A percentile compares a stretch with the other conserved stretches of the same genome.
Conservation (phyloP, 1,140 invertebrate species). For the Gryllus bimaculatus region DNA sequence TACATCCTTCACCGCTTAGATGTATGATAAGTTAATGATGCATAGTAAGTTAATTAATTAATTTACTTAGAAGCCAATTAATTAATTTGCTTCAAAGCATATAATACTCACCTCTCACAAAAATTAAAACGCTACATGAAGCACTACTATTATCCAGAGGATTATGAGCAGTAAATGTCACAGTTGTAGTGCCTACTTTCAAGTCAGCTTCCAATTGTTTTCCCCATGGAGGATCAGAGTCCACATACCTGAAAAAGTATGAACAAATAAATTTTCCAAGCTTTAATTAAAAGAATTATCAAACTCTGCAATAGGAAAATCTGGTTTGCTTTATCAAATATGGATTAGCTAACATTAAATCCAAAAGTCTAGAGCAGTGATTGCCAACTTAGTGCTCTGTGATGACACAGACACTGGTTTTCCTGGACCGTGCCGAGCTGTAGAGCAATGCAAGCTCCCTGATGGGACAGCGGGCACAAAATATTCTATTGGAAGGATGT, state of each 20-base stretch:
- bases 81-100: background rate
- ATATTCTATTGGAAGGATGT: too few species aligned
- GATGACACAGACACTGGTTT: too few species aligned
- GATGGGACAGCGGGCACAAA: too few species aligned
- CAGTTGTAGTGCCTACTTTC: slow-evolving; percentile 43
- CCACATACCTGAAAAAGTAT: slow-evolving; percentile 41
- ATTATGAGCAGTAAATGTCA: slow-evolving; percentile 51
- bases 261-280: background rate
- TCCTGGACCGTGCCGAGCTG: too few species aligned
- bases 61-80: background rate
- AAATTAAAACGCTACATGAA: slow-evolving; percentile 50
- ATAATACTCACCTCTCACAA: slow-evolving; percentile 43
- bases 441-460: too few species aligned
- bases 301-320: too few species aligned
- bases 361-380: background rate
- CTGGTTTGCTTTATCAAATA: too few species aligned
- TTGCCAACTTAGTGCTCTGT: background rate
- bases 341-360: too few species aligned
- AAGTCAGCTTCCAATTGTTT: slow-evolving; percentile 51
- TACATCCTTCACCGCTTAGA: background rate
- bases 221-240: slow-evolving; percentile 51
- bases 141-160: slow-evolving; percentile 44
- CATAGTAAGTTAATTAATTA: background rate
- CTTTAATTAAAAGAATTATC: background rate
- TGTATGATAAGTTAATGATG: background rate